Base-by-base conservation (phyloP, 1,140 invertebrate genomes). In the Zaprionus tsacasi region DNA sequence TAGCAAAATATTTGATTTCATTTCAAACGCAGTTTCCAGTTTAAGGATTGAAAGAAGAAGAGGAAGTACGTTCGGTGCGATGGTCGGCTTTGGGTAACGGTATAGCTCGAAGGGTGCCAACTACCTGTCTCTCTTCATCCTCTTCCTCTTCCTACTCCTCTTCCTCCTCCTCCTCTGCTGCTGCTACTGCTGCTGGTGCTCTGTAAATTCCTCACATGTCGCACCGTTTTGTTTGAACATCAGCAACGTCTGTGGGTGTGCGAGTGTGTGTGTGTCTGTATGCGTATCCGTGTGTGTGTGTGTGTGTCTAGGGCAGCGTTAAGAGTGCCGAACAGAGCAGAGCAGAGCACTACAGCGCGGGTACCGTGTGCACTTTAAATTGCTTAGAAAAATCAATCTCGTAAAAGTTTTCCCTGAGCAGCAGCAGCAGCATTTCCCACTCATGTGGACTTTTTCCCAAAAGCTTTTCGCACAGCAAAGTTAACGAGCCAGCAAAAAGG, bases 331-430 rank as follows among this genome's bases (percentile, higher is more conserved):
- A 21, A 2, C 21, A 21, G 21, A 21, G 27, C 27, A 30, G 35
- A 33, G 13, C 36, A 43, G 21, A 48, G 38, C n/a, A 13, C 15
- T 15, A 45, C 40, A 45, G 40, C 40, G 40, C 40, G 40, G 40
- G 40, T 15, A 45, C 40, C 61, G 63, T 66, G 38, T 67, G 70
- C 87, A 87, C 83, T 88, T 87, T 87, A 87, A 87, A 87, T 87
- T 87, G 82, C 82, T 87, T 88, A 87, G 82, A 87, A 87, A 87
- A 87, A 87, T 87, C 82, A 87, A 87, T 87, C 83, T 88, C 79
- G 82, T 87, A 87, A 87, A 88, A 87, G 83, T 82, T 87, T 87
- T 85, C 52, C 17, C 59, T 13, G 52, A 64, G 64, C 76, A 70
- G 57, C 21, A 21, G 21, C 35, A 38, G 13, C 55, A 52, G 36